Percentiles rank a stretch among this genome's conserved stretches.
These are phyloP conservation scores for Lochmaea crataegi DNA, from an alignment of 2,888 invertebrate species.

Conservation along the genomic window DNA sequence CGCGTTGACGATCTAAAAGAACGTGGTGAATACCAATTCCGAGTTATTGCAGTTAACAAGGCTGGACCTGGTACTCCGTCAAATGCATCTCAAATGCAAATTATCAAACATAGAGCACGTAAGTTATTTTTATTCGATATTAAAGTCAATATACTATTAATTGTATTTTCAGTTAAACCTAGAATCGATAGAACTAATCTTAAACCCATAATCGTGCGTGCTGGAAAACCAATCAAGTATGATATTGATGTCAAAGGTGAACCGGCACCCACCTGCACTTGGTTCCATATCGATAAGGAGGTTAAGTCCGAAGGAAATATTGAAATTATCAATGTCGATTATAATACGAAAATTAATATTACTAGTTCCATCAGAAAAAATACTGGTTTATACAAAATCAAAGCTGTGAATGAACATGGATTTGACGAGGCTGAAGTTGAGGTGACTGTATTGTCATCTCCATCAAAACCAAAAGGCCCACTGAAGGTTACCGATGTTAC, in stretches of 20 bases:
- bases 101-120: constrained; percentile 89
- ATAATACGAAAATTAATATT: constrained; percentile 88
- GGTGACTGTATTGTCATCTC: constrained; percentile 86
- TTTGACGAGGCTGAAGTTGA: constrained; percentile 94
- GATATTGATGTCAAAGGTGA: constrained; percentile 96
- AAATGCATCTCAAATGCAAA: constrained; percentile 89
- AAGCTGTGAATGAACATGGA: constrained; percentile 92
- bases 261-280: constrained; percentile 92
- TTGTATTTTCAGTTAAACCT: constrained; percentile 82
- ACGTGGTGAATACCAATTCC: constrained; percentile 91
- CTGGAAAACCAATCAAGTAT: constrained; percentile 92
- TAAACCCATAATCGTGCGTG: constrained; percentile 88
- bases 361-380: constrained; percentile 84
- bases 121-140: constrained; percentile 64
- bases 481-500: constrained; percentile 89
- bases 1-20: constrained; percentile 89
- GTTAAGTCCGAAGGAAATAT: constrained; percentile 77
- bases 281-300: constrained; percentile 87
- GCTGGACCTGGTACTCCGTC: constrained; percentile 92
- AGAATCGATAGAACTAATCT: constrained; percentile 96
- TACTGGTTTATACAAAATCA: constrained; percentile 90
- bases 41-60: constrained; percentile 92
- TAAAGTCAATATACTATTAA: background rate
- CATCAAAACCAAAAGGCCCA: constrained; percentile 89
- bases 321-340: constrained; percentile 87